Base-by-base conservation (phyloP, 2,888 invertebrate genomes). In the Trisateles emortualis region DNA sequence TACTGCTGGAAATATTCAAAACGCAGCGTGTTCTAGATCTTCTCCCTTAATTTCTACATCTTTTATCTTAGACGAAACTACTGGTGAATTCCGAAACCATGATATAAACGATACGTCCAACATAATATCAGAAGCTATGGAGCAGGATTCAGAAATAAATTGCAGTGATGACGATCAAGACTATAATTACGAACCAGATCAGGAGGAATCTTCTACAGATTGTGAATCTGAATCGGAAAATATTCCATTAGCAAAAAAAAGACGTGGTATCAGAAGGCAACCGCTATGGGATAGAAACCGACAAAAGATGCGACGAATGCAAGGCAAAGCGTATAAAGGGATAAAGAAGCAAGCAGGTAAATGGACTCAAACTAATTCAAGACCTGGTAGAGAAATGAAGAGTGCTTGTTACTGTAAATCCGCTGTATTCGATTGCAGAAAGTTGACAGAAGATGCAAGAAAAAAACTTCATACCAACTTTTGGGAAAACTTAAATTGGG, bases 401-500 rank as follows among this genome's bases (percentile, higher is more conserved):
- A 43, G 16, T 43, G 32, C 43, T 43, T 43, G 43, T 43, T n/a
- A 43, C 43, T 43, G 43, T 43, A 43, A 43, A 43, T 43, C 32
- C 11, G 43, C 43, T 32, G 29, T 29, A 43, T 43, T 43, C 19
- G 43, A 43, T 16, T 43, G 43, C 16, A 43, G 32, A 32, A 43
- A 43, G 32, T 32, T 43, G 16, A 32, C 43, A 33, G 43, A 43
- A 33, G 33, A 43, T 43, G 33, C 32, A 43, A 43, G 43, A 43
- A 30, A 33, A 43, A 33, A 43, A 33, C 14, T 43, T 43, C 43
- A 43, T 43, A 32, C 11, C 30, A 43, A 43, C 32, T 43, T 43
- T 43, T 43, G 43, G 43, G 10, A 43, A 30, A 43, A 43, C 30
- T 32, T 43, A 30, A 43, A 32, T 32, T 43, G 43, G 33, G 30